Percentiles rank a stretch among this genome's conserved stretches.
phyloP scores from a whole-genome alignment of 2,113 vertebrate genomes.

The Anthoscopus minutus region DNA sequence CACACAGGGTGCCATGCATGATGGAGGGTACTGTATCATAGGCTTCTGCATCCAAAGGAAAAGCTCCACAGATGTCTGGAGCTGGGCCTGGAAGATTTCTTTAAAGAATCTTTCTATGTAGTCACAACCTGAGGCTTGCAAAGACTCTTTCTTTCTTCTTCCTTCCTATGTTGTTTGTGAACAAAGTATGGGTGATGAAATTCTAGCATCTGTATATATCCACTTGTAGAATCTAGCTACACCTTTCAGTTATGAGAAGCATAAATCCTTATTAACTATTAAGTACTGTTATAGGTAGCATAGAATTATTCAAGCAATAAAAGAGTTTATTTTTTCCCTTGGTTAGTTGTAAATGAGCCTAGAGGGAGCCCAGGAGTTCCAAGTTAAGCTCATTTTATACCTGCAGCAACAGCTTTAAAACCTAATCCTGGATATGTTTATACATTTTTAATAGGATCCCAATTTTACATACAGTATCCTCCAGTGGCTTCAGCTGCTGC shows the following conservation, averaged over 20 bases:
- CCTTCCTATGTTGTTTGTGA: not conserved
- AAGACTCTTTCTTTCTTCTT: not conserved
- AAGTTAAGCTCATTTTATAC: constrained; percentile 37
- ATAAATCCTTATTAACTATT: constrained; percentile 58
- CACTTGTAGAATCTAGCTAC: not conserved
- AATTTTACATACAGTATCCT: constrained; percentile 52
- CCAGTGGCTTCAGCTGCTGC: constrained; percentile 44
- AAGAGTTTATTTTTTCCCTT: constrained; percentile 44
- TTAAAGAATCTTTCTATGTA: not conserved
- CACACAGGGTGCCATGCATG: not conserved
- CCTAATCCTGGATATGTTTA: constrained; percentile 54
- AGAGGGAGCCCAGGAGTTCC: constrained; percentile 56
- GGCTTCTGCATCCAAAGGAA: not conserved
- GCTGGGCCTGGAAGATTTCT: not conserved
- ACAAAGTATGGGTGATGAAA: not conserved
- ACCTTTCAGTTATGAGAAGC: constrained; percentile 12
- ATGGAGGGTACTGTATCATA: not conserved
- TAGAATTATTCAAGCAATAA: constrained; percentile 46
- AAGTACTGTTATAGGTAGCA: constrained; percentile 16
- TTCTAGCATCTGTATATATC: not conserved
- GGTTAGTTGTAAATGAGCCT: constrained; percentile 55
- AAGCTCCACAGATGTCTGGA: not conserved
- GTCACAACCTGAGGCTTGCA: not conserved
- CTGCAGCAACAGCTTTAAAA: constrained; percentile 28
- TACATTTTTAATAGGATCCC: constrained; percentile 63